phyloP scores from a whole-genome alignment of 2,888 invertebrate species.

The Patella pellucida region DNA sequence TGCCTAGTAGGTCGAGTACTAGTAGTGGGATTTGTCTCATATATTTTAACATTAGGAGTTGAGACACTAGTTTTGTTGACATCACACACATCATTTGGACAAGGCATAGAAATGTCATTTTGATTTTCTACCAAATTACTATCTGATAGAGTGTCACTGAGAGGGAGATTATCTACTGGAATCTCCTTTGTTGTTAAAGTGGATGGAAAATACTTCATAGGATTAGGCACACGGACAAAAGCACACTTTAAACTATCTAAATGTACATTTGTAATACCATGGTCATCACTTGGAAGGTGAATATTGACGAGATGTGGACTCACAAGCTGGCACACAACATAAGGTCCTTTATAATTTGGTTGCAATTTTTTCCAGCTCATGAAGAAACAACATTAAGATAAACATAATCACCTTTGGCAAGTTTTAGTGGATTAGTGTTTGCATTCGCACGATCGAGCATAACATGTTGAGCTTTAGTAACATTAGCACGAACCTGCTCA shows the following conservation, averaged over 20 bases:
- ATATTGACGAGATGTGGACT: not conserved
- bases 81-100: too few relatives aligned
- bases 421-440: not conserved
- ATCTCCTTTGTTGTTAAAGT: not conserved
- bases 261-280: not conserved
- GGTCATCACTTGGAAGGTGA: not conserved
- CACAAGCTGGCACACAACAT: not conserved
- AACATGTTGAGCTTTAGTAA: not conserved
- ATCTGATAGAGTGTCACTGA: too few relatives aligned
- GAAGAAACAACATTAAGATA: not conserved
- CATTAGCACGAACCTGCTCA: not conserved
- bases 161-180: too few relatives aligned
- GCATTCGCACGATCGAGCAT: slow-evolving; percentile 11
- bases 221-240: slow-evolving; percentile 10
- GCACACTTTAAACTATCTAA: slow-evolving; percentile 11
- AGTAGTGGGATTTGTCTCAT: too few relatives aligned
- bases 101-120: too few relatives aligned
- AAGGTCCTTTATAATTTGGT: not conserved
- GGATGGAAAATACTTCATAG: not conserved
- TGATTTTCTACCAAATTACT: too few relatives aligned
- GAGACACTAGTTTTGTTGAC: too few relatives aligned
- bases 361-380: slow-evolving; percentile 8
- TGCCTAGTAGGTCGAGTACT: too few relatives aligned
- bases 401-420: slow-evolving; percentile 14
- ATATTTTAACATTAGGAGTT: too few relatives aligned